Conservation (phyloP, 2,797 vertebrate species). For the Pachyuromys duprasi region DNA sequence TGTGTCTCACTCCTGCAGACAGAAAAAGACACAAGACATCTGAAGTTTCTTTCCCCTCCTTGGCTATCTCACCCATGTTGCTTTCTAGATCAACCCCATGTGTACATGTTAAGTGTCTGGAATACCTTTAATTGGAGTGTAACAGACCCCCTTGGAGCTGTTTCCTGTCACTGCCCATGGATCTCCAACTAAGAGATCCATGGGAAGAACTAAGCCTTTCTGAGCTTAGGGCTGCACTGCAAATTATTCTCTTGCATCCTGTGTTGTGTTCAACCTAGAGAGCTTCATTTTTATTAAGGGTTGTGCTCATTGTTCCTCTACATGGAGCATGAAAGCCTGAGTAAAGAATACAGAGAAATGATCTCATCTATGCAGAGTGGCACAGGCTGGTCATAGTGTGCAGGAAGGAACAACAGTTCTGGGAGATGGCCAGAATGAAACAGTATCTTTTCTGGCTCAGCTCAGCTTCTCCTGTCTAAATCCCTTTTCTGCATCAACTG, state of each 20-base stretch:
- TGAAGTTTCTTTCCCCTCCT: not conserved
- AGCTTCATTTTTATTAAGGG: not conserved
- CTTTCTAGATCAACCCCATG: not conserved
- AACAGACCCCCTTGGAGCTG: not conserved
- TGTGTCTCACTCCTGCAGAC: not conserved
- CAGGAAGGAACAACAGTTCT: rapidly evolving
- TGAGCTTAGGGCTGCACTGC: not conserved
- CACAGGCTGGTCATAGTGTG: rapidly evolving
- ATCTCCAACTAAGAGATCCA: not conserved
- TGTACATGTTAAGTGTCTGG: not conserved
- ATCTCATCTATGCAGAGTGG: not conserved
- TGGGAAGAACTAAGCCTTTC: not conserved
- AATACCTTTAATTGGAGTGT: slow-evolving; percentile 60
- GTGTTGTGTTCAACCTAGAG: not conserved
- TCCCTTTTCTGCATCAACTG: too few relatives aligned
- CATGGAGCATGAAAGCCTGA: not conserved
- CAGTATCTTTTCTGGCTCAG: too few relatives aligned
- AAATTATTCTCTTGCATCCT: not conserved
- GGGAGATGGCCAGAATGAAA: not conserved
- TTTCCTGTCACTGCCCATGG: not conserved
- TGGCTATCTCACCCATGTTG: not conserved
- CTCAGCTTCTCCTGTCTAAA: too few relatives aligned
- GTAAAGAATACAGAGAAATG: not conserved
- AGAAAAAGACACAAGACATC: not conserved
- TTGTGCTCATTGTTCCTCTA: not conserved